Evolutionary conservation across 2,888 invertebrate species (phyloP).

Genomic region (Spilosoma lubricipeda): DNA sequence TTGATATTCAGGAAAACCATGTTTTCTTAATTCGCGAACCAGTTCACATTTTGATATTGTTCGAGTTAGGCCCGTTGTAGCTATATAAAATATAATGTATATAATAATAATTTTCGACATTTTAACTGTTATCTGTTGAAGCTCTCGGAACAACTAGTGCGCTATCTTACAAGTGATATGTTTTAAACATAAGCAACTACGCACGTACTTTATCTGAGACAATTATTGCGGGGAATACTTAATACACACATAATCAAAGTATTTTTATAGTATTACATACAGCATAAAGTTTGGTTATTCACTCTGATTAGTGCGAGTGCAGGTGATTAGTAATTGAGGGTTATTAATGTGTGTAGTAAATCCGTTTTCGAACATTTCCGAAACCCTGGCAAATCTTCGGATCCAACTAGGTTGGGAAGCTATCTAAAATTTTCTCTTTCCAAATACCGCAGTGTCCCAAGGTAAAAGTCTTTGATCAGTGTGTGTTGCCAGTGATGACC

Average conservation of each 20-base stretch:
- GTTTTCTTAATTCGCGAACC: conserved; percentile 55
- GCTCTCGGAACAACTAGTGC: not conserved
- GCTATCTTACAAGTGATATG: not conserved
- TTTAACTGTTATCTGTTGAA: conserved; percentile 8
- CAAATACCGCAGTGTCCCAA: too few relatives aligned
- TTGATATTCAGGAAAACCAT: conserved; percentile 63
- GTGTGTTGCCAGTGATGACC: too few relatives aligned
- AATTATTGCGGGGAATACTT: conserved; percentile 2
- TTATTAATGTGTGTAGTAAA: too few relatives aligned
- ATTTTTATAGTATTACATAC: not conserved
- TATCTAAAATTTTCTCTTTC: too few relatives aligned
- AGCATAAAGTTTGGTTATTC: too few relatives aligned
- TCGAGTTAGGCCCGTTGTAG: conserved; percentile 37
- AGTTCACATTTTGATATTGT: conserved; percentile 62
- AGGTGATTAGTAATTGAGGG: too few relatives aligned
- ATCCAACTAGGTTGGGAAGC: too few relatives aligned
- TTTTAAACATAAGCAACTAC: not conserved
- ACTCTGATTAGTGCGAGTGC: too few relatives aligned
- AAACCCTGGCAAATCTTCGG: too few relatives aligned
- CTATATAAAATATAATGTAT: conserved; percentile 37
- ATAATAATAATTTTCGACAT: conserved; percentile 51
- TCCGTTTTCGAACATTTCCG: too few relatives aligned
- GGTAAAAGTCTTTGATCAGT: too few relatives aligned
- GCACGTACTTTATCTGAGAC: not conserved
- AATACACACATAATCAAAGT: not conserved